Evolutionary conservation across 2,797 vertebrate genomes (phyloP), one percentile per base, ranked within the genome.

Genomic region (Caiman crocodilus): DNA sequence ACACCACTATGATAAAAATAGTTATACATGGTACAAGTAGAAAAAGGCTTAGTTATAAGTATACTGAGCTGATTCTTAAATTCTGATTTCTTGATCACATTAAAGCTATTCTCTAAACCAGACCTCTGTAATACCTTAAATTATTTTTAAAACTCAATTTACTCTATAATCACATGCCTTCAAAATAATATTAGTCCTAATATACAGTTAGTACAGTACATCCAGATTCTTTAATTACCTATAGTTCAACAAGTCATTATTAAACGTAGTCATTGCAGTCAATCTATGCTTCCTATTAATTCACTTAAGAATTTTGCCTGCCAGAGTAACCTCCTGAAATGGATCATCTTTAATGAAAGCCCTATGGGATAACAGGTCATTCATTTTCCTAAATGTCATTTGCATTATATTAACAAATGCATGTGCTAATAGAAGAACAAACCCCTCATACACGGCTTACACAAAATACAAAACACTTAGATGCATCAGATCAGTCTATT

Each of bases 301-400:
- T 84, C 90, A 88, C 89, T 80, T 89, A 94, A 81, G 77, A 95
- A 80, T 57, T 94, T 87, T 90, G 26, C 30, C 28, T 84, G 77
- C 75, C 58, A 0, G 2, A 91, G 69, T 89, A 94, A 25, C 61
- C 84, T 82, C 95, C 79, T 74, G 88, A 94, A 88, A 94, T 65
- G 73, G 71, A 91, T 76, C 84, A 71, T 94, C 91, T 95, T 94
- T 96, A 94, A 94, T 89, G 85, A 88, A 42, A 92, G n/a, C 63
- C 89, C 80, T 91, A 32, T 26, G 76, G 76, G 92, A 95, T 87
- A 95, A 56, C 5, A 35, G 78, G 14, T 84, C 96, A 78, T 96
- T 96, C 14, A 82, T 96, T 97, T 95, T 84, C 57, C 50, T 87
- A 93, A 95, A 94, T 93, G 87, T 90, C 90, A 94, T 83, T 92